Evolutionary conservation across 2,113 vertebrate genomes (phyloP), one percentile per base, ranked within the genome.

Genomic region (Reinhardtius hippoglossoides): DNA sequence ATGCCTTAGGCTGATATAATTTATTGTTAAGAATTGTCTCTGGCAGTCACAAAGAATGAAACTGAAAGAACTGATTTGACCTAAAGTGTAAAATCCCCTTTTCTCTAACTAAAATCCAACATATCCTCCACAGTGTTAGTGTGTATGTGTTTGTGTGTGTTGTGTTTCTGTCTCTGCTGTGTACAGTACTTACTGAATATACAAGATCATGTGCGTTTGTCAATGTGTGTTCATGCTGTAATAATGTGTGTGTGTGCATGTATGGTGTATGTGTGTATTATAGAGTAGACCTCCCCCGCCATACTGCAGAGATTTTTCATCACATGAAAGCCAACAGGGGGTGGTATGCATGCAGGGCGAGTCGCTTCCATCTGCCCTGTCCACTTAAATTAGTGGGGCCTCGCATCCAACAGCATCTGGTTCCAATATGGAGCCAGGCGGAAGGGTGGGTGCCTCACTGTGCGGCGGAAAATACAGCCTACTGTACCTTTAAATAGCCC

Each of bases 401-500:
- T 94, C 87, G 92, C 92, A 94, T 92, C 92, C 91, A 90, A 88
- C 93, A 90, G 93, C 94, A 95, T 95, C 94, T 95, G 94, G 94
- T 95, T 95, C 92, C 93, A 95, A 95, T 95, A 95, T 93, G 94
- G 88, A 94, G 86, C 87, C 85, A 83, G 92, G 93, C 93, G 94
- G 94, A 95, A 95, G 94, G 94, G 94, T 94, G 94, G 94, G 93
- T 94, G 91, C 94, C 91, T 93, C 89, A 83, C 87, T 93, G 91
- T 92, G 93, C 88, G 84, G 94, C 89, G 93, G 92, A 94, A 94
- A 95, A 94, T 94, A 94, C 93, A 94, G 94, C 93, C 93, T 94
- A 94, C 94, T 92, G 94, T 91, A 93, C 94, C 93, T 94, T 94
- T 94, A 95, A 95, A 95, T 95, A 95, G 93, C 93, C 89, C 91